phyloP scores from a whole-genome alignment of 2,113 vertebrate species.

The Carettochelys insculpta region DNA sequence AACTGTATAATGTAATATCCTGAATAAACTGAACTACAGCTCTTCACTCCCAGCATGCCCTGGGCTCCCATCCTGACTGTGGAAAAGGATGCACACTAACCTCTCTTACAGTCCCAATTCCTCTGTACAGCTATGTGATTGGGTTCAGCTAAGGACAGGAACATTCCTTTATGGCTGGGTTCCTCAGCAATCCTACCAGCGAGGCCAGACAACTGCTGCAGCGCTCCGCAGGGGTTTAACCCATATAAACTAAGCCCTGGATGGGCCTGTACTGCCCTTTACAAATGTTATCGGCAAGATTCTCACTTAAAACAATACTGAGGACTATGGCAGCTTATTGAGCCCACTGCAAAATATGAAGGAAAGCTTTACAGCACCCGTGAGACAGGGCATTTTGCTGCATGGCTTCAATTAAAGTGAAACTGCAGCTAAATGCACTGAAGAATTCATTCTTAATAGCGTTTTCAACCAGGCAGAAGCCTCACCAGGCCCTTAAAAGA shows the following conservation, averaged over 20 bases:
- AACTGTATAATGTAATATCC: not conserved
- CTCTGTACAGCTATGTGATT: not conserved
- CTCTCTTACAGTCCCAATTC: not conserved
- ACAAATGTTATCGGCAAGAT: not conserved
- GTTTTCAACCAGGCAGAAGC: not conserved
- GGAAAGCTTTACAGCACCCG: not conserved
- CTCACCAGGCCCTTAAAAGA: not conserved
- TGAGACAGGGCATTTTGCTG: not conserved
- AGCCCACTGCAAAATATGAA: not conserved
- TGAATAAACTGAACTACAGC: not conserved
- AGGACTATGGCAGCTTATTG: not conserved
- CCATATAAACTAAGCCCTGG: not conserved
- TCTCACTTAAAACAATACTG: not conserved
- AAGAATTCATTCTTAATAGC: not conserved
- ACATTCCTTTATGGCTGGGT: rapidly evolving
- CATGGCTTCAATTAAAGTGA: not conserved
- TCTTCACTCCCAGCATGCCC: not conserved
- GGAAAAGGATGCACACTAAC: not conserved
- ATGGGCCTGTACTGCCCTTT: not conserved
- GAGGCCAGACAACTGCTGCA: not conserved
- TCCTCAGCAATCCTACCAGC: not conserved
- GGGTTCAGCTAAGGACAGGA: slow-evolving; percentile 21
- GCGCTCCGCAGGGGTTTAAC: not conserved
- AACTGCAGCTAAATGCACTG: not conserved
- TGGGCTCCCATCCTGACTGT: not conserved